These are phyloP conservation scores for Drosophila hydei DNA, from an alignment of 1,140 invertebrate genomes.

Conservation along the genomic window DNA sequence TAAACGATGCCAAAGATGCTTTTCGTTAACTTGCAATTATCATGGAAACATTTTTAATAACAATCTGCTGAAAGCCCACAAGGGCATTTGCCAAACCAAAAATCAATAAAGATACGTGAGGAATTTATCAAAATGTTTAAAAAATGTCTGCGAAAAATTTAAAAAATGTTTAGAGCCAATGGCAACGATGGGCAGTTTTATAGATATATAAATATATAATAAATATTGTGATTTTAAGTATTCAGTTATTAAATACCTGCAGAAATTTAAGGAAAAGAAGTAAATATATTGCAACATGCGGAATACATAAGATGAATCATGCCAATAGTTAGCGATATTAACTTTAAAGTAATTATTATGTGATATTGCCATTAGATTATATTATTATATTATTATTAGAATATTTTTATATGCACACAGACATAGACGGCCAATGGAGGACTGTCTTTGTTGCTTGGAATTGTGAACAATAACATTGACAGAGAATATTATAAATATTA, in stretches of 20 bases:
- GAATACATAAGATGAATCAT: too few relatives aligned
- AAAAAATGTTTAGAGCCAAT: not conserved
- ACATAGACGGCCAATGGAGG: too few relatives aligned
- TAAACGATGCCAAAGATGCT: conserved; percentile 6
- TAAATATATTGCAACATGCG: too few relatives aligned
- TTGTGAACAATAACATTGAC: not conserved
- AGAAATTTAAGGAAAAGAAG: not conserved
- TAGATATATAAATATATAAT: not conserved
- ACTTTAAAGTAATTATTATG: too few relatives aligned
- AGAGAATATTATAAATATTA: not conserved
- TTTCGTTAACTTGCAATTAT: conserved; percentile 46
- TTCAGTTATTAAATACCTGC: not conserved
- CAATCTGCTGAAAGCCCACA: conserved; percentile 12
- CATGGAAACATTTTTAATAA: conserved; percentile 54
- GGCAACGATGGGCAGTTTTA: not conserved
- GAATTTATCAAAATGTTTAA: not conserved
- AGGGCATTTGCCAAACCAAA: not conserved
- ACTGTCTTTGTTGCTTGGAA: too few relatives aligned
- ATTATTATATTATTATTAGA: too few relatives aligned
- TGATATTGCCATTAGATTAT: too few relatives aligned
- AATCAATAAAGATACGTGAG: not conserved
- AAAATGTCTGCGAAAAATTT: not conserved
- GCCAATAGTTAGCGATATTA: too few relatives aligned
- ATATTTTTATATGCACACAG: too few relatives aligned
- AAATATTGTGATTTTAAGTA: not conserved